Percentiles rank a stretch among this genome's conserved stretches.
Conservation (phyloP, 2,113 vertebrate genomes). For the Poeciliopsis occidentalis region DNA sequence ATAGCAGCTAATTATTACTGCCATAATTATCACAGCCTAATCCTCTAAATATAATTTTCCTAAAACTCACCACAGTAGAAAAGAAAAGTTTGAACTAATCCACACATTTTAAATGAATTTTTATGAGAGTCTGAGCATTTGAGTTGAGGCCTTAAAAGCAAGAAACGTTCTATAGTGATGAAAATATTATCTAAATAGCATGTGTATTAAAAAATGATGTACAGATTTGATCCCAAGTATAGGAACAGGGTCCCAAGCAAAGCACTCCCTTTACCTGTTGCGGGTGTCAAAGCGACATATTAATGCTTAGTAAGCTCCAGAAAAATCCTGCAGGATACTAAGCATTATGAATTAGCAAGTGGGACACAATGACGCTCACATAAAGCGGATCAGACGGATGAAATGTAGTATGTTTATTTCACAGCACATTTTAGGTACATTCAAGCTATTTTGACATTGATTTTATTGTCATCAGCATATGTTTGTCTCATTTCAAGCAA, state of each 20-base stretch:
- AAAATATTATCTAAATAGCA: background rate
- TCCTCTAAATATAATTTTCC: slow-evolving; percentile 5
- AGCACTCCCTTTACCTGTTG: background rate
- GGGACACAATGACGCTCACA: background rate
- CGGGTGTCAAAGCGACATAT: too few relatives aligned
- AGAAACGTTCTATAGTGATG: background rate
- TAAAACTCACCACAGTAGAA: background rate
- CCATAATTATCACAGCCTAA: slow-evolving; percentile 9
- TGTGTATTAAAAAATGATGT: too few relatives aligned
- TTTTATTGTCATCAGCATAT: background rate
- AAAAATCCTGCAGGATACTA: background rate
- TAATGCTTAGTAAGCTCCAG: background rate
- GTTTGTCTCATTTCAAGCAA: too few relatives aligned
- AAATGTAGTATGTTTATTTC: too few relatives aligned
- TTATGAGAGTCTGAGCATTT: background rate
- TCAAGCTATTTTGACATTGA: background rate
- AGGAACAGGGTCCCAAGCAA: too few relatives aligned
- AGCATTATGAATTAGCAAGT: background rate
- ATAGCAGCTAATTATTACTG: slow-evolving; percentile 9
- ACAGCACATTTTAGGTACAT: too few relatives aligned
- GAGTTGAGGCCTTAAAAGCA: background rate
- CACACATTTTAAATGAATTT: background rate
- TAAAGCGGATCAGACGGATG: background rate
- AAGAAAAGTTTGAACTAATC: background rate
- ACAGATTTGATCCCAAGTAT: too few relatives aligned